Evolutionary conservation across 2,888 invertebrate species (phyloP), one percentile per base, ranked within the genome.

Genomic region (Orchestes rusci): DNA sequence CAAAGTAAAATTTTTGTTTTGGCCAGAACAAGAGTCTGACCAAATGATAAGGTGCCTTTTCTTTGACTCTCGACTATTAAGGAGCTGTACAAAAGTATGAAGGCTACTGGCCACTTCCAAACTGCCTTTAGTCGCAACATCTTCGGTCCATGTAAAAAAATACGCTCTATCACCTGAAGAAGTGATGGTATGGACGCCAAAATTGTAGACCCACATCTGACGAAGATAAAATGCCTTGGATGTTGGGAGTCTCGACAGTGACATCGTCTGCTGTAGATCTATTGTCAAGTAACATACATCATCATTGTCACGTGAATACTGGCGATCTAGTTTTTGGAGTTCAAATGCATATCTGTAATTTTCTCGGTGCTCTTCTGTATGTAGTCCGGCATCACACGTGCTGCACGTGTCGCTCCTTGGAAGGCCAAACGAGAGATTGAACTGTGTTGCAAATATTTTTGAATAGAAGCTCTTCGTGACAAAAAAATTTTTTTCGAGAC

Each of bases 251-350:
- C 12, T 16, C 5, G 34, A 17, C 5, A 33, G 16, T 7, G 15
- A 17, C 34, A 33, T 33, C 3, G 34, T 33, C 17, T 33, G 34
- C 34, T 33, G 34, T 33, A 16, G 17, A 16, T 33, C 34, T 8
- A 33, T 16, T 4, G 16, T 33, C 12, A 33, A 10, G 17, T 30
- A 30, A 4, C 7, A 5, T 5, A 12, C 4, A 5, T 30, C 12
- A 30, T 30, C 13, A 30, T 30, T 30, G 10, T 10, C 8, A 10
- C 5, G 8, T 8, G 30, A 8, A 5, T 13, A 10, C 30, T 10
- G 7, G 4, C 12, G 7, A 12, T 30, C 30, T 4, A 5, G 13
- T 30, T 13, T 30, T 30, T 30, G 30, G 4, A 10, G 30, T 13
- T 30, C 30, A 30, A 30, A 30, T n/a, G 30, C 30, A 30, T 10